phyloP scores from a whole-genome alignment of 2,888 invertebrate species.

The Acrobasis repandana region DNA sequence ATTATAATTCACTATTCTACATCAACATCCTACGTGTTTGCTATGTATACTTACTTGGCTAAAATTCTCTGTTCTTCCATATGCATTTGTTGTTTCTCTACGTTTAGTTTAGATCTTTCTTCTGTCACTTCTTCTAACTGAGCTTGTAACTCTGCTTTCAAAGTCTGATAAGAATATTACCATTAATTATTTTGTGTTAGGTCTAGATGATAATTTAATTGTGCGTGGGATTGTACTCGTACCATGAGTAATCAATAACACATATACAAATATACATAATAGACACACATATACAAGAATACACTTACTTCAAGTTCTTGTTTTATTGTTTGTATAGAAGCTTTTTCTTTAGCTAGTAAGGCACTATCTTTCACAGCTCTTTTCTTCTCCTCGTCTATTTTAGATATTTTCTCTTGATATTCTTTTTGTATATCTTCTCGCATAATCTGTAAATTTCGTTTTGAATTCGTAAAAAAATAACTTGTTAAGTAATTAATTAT shows the following conservation, averaged over 20 bases:
- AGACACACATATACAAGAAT: too few relatives aligned
- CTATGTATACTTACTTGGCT: conserved; percentile 58
- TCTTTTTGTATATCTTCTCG: conserved; percentile 72
- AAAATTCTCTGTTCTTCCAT: conserved; percentile 71
- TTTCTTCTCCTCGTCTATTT: conserved; percentile 66
- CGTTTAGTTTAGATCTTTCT: conserved; percentile 64
- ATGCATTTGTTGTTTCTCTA: conserved; percentile 69
- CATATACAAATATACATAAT: too few relatives aligned
- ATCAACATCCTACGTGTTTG: background rate
- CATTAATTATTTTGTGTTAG: too few relatives aligned
- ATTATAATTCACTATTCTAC: background rate
- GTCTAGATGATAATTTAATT: too few relatives aligned
- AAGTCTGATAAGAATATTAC: conserved; percentile 52
- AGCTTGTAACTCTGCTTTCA: conserved; percentile 69
- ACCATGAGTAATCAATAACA: background rate
- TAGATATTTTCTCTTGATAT: conserved; percentile 65
- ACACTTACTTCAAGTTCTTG: conserved; percentile 66
- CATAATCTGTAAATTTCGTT: conserved; percentile 48
- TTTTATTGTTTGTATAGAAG: conserved; percentile 61
- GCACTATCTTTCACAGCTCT: conserved; percentile 62
- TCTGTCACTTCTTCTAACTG: conserved; percentile 71
- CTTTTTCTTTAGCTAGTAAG: conserved; percentile 63
- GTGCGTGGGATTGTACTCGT: too few relatives aligned
- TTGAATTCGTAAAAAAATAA: too few relatives aligned
- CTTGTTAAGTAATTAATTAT: too few relatives aligned